Conservation (phyloP, 2,888 invertebrate genomes). For the Habroteleia sp. region DNA sequence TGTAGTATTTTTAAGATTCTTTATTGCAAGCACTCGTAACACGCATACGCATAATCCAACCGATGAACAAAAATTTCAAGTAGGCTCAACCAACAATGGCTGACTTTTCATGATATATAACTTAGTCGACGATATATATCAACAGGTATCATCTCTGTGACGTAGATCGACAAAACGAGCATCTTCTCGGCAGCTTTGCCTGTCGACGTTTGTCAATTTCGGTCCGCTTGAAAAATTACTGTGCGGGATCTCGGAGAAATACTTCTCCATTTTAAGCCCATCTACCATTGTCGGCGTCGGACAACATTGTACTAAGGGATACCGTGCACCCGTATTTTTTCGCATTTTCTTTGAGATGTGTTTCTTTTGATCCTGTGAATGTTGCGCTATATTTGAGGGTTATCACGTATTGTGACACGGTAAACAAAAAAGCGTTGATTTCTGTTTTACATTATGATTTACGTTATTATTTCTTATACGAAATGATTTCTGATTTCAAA, state of each 20-base stretch:
- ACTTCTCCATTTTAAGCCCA: constrained; percentile 62
- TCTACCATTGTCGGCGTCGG: constrained; percentile 62
- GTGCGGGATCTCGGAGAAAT: constrained; percentile 57
- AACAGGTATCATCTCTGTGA: constrained; percentile 64
- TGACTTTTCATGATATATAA: constrained; percentile 54
- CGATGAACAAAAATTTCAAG: constrained; percentile 31
- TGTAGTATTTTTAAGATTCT: constrained; percentile 4
- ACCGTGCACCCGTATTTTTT: constrained; percentile 47
- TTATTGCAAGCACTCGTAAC: constrained; percentile 32
- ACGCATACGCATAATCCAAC: constrained; percentile 30
- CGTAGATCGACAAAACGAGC: constrained; percentile 61
- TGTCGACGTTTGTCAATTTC: constrained; percentile 63
- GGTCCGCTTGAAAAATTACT: constrained; percentile 61
- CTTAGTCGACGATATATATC: constrained; percentile 57
- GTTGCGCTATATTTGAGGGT: constrained; percentile 39
- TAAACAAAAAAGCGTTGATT: constrained; percentile 1
- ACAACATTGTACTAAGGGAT: constrained; percentile 48
- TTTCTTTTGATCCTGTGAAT: constrained; percentile 69
- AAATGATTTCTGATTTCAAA: too few relatives aligned
- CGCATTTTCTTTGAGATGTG: constrained; percentile 61
- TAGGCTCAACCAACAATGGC: constrained; percentile 51
- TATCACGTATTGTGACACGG: constrained; percentile 2
- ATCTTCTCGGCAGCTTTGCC: constrained; percentile 55
- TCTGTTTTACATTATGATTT: constrained; percentile 14
- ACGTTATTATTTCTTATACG: background rate